Evolutionary conservation across 1,140 invertebrate genomes (phyloP).

Genomic region (Zaprionus taronus): DNA sequence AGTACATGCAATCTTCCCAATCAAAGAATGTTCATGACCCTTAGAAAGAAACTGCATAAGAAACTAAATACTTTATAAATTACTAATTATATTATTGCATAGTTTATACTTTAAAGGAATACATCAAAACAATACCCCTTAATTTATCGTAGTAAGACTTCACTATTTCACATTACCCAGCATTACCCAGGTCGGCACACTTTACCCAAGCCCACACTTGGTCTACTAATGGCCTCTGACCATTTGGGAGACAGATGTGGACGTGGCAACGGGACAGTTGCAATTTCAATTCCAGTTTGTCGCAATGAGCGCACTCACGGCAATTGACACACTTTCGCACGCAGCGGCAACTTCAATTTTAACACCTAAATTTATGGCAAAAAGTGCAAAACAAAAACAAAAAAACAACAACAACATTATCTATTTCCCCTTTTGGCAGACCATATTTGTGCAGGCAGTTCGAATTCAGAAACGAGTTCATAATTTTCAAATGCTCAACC

Average conservation of each 20-base stretch:
- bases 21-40: no score
- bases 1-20: neutral
- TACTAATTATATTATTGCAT: no score
- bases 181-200: neutral
- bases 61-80: no score
- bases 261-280: slow-evolving; percentile 22
- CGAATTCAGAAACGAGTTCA: slow-evolving; percentile 49
- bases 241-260: neutral
- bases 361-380: slow-evolving; percentile 62
- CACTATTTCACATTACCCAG: neutral
- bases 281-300: slow-evolving; percentile 52
- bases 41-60: no score
- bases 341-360: slow-evolving; percentile 34
- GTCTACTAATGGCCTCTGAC: slow-evolving; percentile 22
- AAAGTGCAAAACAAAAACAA: neutral
- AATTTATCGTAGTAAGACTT: no score
- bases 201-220: slow-evolving; percentile 7
- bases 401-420: slow-evolving; percentile 14
- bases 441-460: slow-evolving; percentile 52
- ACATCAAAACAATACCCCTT: no score
- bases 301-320: slow-evolving; percentile 33
- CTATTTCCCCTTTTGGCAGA: slow-evolving; percentile 15
- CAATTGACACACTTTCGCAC: slow-evolving; percentile 66
- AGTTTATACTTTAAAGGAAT: no score
- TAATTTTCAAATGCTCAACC: slow-evolving; percentile 41